Percentiles rank a stretch among this genome's conserved stretches.
Conservation (phyloP, 2,888 invertebrate genomes). For the Beris morrisii region DNA sequence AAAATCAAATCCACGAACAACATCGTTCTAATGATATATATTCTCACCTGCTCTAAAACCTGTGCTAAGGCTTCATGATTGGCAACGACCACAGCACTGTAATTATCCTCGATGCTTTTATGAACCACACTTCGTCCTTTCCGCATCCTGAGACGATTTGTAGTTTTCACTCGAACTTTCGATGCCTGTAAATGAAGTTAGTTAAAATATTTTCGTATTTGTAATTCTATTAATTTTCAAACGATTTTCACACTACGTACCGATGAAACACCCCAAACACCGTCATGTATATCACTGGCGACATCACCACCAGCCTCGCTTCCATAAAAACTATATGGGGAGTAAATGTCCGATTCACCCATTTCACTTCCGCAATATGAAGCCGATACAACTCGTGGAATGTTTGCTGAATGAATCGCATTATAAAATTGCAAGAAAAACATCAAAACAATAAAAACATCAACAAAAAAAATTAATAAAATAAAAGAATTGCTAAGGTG, state of each 20-base stretch:
- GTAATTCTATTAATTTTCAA: background rate
- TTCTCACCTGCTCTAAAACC: constrained; percentile 79
- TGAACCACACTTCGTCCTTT: constrained; percentile 83
- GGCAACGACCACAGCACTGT: constrained; percentile 85
- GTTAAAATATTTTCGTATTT: constrained; percentile 6
- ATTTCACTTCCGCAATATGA: constrained; percentile 83
- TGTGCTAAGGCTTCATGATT: constrained; percentile 89
- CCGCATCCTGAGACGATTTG: constrained; percentile 71
- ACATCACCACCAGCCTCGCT: constrained; percentile 60
- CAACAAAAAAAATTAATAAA: too few species aligned
- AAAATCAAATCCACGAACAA: too few species aligned
- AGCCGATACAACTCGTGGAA: constrained; percentile 66
- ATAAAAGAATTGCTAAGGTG: too few species aligned
- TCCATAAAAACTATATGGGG: constrained; percentile 75
- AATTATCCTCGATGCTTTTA: constrained; percentile 85
- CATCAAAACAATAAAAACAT: too few species aligned
- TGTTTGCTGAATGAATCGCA: constrained; percentile 47
- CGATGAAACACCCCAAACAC: constrained; percentile 54
- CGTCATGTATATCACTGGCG: constrained; percentile 54
- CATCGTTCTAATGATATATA: too few species aligned
- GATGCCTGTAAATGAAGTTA: constrained; percentile 43
- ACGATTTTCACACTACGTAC: constrained; percentile 41
- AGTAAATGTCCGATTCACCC: constrained; percentile 79
- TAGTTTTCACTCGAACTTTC: constrained; percentile 55
- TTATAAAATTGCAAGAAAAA: too few species aligned